Percentiles rank a stretch among this genome's conserved stretches.
phyloP scores from a whole-genome alignment of 2,888 invertebrate genomes.

The Ethmia dodecea region DNA sequence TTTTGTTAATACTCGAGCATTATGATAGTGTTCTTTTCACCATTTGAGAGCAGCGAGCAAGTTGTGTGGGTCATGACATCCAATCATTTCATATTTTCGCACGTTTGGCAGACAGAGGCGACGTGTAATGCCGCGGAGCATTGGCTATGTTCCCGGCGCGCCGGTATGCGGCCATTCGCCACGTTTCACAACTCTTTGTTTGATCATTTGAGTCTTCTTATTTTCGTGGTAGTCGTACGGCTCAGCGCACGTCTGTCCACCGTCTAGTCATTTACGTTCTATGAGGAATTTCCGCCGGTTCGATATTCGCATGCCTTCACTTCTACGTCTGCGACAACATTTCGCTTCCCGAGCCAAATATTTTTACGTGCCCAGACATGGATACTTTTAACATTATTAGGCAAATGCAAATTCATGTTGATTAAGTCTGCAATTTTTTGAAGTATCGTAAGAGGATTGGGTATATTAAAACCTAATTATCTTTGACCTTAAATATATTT shows the following conservation, averaged over 20 bases:
- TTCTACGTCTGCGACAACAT: slow-evolving; percentile 54
- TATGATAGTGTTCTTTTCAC: neutral
- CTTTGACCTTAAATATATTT: too few relatives aligned
- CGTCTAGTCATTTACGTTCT: slow-evolving; percentile 65
- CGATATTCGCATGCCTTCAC: slow-evolving; percentile 56
- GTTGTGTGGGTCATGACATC: slow-evolving; percentile 14
- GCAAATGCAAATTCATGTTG: too few relatives aligned
- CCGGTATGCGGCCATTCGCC: slow-evolving; percentile 55
- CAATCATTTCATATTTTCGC: slow-evolving; percentile 43
- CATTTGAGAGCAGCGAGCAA: slow-evolving; percentile 18
- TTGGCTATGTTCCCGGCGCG: slow-evolving; percentile 63
- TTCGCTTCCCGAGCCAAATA: slow-evolving; percentile 51
- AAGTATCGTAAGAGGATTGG: too few relatives aligned
- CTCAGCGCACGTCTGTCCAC: slow-evolving; percentile 59
- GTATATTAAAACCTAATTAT: too few relatives aligned
- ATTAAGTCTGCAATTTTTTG: too few relatives aligned
- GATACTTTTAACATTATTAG: slow-evolving; percentile 10
- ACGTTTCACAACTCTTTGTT: slow-evolving; percentile 68
- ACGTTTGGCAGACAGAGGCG: slow-evolving; percentile 35
- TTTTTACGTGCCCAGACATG: slow-evolving; percentile 46
- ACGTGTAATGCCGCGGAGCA: slow-evolving; percentile 44
- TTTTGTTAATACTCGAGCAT: too few relatives aligned
- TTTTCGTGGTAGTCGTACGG: slow-evolving; percentile 47
- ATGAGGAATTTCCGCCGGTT: slow-evolving; percentile 61
- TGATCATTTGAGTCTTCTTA: slow-evolving; percentile 54